Base-by-base conservation (phyloP, 1,140 invertebrate genomes). In the Drosophila bifasciata region DNA sequence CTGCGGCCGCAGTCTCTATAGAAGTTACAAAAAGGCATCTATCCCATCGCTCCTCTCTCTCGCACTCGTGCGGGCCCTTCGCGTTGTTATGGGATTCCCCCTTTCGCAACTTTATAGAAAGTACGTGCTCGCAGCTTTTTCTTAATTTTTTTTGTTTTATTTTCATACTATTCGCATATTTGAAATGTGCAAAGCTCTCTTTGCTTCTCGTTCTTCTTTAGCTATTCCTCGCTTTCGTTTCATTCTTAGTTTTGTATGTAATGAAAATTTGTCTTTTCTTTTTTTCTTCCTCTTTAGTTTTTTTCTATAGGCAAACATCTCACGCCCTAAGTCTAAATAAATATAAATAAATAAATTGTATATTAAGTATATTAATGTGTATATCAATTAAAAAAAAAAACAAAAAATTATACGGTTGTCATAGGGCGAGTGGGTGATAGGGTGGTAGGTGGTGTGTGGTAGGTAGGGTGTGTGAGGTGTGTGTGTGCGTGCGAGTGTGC, bases 61-160 rank as follows among this genome's bases (percentile, higher is more conserved):
- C 19, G 50, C 16, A 48, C n/a, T 55, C n/a, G 17, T 11, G 15
- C 15, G 55, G 28, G 36, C 32, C 16, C 11, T 44, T 44, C 44
- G 53, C 40, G n/a, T 23, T 52, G 62, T 60, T 68, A 28, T 56
- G 56, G 19, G 50, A 25, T 49, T 55, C 36, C 13, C 67, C 73
- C 73, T 90, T 90, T 90, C 53, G 77, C 63, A 90, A 90, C 88
- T 89, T 90, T 90, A 90, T 90, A 90, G 88, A 90, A 90, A 90
- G 88, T 90, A 84, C 76, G 60, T 23, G 77, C 83, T 57, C 70
- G 78, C 78, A 81, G 43, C 48, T 44, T 23, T n/a, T 32, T 41
- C 43, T 17, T 44, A n/a, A 13, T 51, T 40, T 46, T 63, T 32
- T 19, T 59, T 79, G 8, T 59, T 68, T 36, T 59, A 43, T 60